Base-by-base conservation (phyloP, 2,888 invertebrate genomes). In the Steinernema hermaphroditum region DNA sequence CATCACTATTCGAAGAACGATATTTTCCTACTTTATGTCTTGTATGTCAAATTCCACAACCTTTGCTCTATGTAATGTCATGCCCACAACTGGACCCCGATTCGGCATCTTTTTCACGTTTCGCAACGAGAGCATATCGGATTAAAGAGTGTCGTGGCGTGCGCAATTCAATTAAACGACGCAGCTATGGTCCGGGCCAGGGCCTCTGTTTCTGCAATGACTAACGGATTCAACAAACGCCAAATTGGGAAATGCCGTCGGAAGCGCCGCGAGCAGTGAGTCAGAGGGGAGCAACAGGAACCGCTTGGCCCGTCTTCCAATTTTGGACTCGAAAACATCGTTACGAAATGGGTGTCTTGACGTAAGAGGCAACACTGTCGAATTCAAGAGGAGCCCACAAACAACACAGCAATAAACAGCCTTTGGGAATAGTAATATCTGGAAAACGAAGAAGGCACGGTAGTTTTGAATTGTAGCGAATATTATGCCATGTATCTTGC, bases 81-180 rank as follows among this genome's bases (percentile, higher is more conserved):
- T 37, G n/a, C n/a, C n/a, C n/a, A n/a, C n/a, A n/a, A n/a, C n/a
- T n/a, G n/a, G n/a, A n/a, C n/a, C n/a, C n/a, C n/a, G n/a, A n/a
- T 37, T 37, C 37, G 4, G 37, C 37, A 4, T 37, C 37, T 12
- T 12, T 37, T 37, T 12, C 54, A 27, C 6, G 27, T 54, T 54
- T 54, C 54, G 54, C 54, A 54, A 54, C 54, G 2, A 54, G 19
- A 16, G 16, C 27, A 24, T 54, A 54, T 54, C 27, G 24, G 6
- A 54, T 54, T 54, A 54, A 54, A 54, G 27, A 16, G 27, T 24
- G 54, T 54, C 54, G 54, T 54, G 6, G 54, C 54, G 54, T 54
- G 54, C 6, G 54, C 24, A 27, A 54, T 54, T 54, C 24, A 54
- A 54, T 54, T 54, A 54, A 54, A 54, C 54, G 54, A 27, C 54